Percentiles rank a stretch among this genome's conserved stretches.
Evolutionary conservation across 2,797 vertebrate genomes (phyloP).

Genomic region (Bradypus variegatus): DNA sequence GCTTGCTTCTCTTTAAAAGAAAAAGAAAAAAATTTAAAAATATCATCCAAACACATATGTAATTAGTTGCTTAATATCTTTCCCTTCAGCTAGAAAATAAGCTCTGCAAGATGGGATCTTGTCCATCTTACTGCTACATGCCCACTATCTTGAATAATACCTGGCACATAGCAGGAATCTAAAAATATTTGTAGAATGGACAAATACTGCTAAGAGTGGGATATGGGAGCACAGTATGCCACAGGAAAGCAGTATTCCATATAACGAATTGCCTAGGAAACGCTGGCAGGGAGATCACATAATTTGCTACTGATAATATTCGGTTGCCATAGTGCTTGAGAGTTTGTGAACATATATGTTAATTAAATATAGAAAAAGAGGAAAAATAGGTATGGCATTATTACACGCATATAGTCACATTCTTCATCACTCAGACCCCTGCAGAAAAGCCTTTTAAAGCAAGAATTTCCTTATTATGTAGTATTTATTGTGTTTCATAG

Average conservation of each 20-base stretch:
- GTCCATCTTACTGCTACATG: neutral
- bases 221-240: neutral
- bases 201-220: neutral
- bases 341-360: constrained; percentile 19
- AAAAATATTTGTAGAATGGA: neutral
- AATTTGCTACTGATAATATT: constrained; percentile 37
- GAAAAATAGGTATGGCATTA: neutral
- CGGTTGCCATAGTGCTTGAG: constrained; percentile 37
- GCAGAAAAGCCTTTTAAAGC: neutral
- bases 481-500: neutral
- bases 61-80: neutral
- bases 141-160: neutral
- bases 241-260: neutral
- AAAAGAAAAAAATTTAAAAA: neutral
- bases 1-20: neutral
- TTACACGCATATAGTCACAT: neutral
- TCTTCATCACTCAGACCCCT: neutral
- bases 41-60: neutral
- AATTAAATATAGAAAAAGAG: constrained; percentile 34
- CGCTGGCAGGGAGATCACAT: neutral
- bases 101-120: neutral
- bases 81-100: neutral
- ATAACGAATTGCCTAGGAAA: constrained; percentile 33
- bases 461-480: neutral
- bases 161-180: neutral